Conservation (phyloP, 1,140 invertebrate species). For the Andricus grossulariae region DNA sequence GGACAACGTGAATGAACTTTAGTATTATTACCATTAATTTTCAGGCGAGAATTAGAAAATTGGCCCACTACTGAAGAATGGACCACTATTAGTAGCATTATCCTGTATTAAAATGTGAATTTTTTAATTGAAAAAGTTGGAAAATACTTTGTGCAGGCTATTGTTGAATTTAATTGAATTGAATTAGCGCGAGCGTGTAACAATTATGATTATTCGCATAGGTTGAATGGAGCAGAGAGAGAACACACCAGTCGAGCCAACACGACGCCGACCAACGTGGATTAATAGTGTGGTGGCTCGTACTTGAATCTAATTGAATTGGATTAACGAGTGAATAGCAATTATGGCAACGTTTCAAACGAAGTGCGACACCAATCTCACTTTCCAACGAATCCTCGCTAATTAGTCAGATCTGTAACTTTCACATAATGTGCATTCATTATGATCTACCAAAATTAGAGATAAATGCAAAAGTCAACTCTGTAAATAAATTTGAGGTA, state of each 20-base stretch:
- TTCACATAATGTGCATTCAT: not conserved
- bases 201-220: conserved; percentile 56
- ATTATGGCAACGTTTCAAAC: conserved; percentile 38
- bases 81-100: too few relatives aligned
- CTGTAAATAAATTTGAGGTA: too few relatives aligned
- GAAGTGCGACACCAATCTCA: conserved; percentile 21
- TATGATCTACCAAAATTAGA: too few relatives aligned
- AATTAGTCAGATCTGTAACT: conserved; percentile 9
- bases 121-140: not conserved
- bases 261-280: conserved; percentile 43
- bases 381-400: conserved; percentile 13
- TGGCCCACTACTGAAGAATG: too few relatives aligned
- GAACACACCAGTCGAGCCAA: conserved; percentile 36
- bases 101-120: not conserved
- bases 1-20: too few relatives aligned
- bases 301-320: conserved; percentile 53
- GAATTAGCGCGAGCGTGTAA: conserved; percentile 56
- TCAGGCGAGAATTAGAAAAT: too few relatives aligned
- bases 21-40: too few relatives aligned
- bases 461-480: too few relatives aligned
- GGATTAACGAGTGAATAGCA: conserved; percentile 54
- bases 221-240: conserved; percentile 47
- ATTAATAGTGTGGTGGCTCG: conserved; percentile 49
- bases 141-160: not conserved
- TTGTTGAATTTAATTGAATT: conserved; percentile 57